Evolutionary conservation across 2,888 invertebrate genomes (phyloP).

Genomic region (Lasioglossum zephyrum): DNA sequence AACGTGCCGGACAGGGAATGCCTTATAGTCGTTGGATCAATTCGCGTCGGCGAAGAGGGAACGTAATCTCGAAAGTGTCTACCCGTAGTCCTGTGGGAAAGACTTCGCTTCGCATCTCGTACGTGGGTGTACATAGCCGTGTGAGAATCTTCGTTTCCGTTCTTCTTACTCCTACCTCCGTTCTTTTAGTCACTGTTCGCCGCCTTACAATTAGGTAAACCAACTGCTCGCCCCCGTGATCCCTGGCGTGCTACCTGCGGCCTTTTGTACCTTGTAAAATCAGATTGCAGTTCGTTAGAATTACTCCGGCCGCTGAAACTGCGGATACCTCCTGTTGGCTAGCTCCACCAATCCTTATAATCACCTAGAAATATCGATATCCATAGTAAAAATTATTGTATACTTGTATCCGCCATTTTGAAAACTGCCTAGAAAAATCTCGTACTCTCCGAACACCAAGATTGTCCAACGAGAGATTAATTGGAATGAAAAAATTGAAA

Average conservation of each 20-base stretch:
- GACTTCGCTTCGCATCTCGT: slow-evolving; percentile 65
- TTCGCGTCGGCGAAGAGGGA: slow-evolving; percentile 70
- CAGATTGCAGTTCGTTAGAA: slow-evolving; percentile 6
- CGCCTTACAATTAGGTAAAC: slow-evolving; percentile 31
- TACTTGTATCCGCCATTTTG: not conserved
- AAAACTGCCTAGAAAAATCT: too few relatives aligned
- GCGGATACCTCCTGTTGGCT: not conserved
- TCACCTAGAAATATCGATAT: not conserved
- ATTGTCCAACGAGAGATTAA: too few relatives aligned
- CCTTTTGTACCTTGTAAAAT: slow-evolving; percentile 59
- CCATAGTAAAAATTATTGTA: not conserved
- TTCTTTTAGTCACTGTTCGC: slow-evolving; percentile 3
- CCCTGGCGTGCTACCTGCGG: slow-evolving; percentile 54
- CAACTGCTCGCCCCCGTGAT: slow-evolving; percentile 5
- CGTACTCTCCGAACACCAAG: too few relatives aligned
- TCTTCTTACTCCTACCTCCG: not conserved
- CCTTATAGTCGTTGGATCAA: slow-evolving; percentile 75
- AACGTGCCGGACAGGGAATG: slow-evolving; percentile 74
- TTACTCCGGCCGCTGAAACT: not conserved
- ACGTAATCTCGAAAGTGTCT: slow-evolving; percentile 82
- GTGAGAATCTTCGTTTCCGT: slow-evolving; percentile 45
- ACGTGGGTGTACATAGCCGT: slow-evolving; percentile 57
- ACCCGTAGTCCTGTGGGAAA: slow-evolving; percentile 74
- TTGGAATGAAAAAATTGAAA: too few relatives aligned
- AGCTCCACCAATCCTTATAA: not conserved